These are phyloP conservation scores for Caenorhabditis auriculariae DNA, from an alignment of 2,888 invertebrate species.

Conservation along the genomic window DNA sequence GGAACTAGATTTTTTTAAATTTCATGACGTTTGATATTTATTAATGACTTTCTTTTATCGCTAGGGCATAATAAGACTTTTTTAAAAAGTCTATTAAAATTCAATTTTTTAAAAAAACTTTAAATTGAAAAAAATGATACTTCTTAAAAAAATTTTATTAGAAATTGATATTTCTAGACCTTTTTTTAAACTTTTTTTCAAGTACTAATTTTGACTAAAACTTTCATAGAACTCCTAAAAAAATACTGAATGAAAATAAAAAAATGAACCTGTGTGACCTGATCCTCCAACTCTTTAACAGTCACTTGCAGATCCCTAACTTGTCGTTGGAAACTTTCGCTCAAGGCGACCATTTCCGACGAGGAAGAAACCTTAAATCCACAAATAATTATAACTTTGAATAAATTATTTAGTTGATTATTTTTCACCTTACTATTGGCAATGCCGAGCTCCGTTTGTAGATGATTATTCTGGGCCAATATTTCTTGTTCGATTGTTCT, in stretches of 20 bases:
- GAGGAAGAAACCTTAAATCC: slow-evolving; percentile 15
- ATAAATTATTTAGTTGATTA: not conserved
- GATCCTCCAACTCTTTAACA: slow-evolving; percentile 41
- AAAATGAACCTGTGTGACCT: slow-evolving; percentile 25
- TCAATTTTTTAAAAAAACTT: no score
- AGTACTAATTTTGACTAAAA: not conserved
- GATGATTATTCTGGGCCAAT: slow-evolving; percentile 70
- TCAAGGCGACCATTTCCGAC: slow-evolving; percentile 17
- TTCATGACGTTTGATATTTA: no score
- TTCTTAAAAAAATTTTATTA: no score
- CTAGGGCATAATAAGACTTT: no score
- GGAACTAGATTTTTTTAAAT: no score
- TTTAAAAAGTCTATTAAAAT: no score
- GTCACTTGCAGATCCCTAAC: slow-evolving; percentile 43
- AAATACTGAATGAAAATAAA: not conserved
- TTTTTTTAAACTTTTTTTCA: not conserved
- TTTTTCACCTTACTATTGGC: slow-evolving; percentile 38
- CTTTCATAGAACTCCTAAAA: slow-evolving; percentile 1
- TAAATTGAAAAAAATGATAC: no score
- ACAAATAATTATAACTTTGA: not conserved
- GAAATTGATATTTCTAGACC: no score
- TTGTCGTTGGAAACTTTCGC: slow-evolving; percentile 35
- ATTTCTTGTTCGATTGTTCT: slow-evolving; percentile 68
- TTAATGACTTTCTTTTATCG: no score
- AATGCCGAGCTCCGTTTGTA: slow-evolving; percentile 77